These are phyloP conservation scores for Athripsodes cinereus DNA, from an alignment of 2,888 invertebrate species.

Conservation along the genomic window DNA sequence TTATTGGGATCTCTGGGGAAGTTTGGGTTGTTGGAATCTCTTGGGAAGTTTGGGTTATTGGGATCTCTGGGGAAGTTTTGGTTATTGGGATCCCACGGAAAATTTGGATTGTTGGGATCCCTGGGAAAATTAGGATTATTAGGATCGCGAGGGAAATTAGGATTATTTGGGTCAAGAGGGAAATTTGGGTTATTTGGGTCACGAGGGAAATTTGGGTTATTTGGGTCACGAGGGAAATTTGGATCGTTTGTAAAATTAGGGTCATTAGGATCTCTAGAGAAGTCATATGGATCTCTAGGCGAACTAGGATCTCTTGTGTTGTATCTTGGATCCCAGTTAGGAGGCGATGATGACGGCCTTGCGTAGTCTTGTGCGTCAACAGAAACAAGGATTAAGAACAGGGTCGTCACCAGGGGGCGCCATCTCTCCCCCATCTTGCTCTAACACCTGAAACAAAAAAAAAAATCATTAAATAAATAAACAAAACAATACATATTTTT, in stretches of 20 bases:
- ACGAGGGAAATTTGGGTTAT: conserved; percentile 17
- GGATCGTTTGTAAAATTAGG: background rate
- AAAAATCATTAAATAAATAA: background rate
- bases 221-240: conserved; percentile 15
- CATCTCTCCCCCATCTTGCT: conserved; percentile 15
- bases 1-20: conserved; percentile 18
- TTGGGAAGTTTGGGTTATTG: conserved; percentile 17
- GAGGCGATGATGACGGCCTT: conserved; percentile 7
- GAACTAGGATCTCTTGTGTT: background rate
- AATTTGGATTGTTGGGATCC: conserved; percentile 12
- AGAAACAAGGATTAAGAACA: conserved; percentile 3
- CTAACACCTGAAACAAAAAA: background rate
- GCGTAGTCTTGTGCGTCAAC: conserved; percentile 10
- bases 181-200: conserved; percentile 20
- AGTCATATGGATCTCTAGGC: background rate
- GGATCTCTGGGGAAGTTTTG: conserved; percentile 16
- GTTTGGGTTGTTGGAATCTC: conserved; percentile 17
- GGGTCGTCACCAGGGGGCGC: conserved; percentile 7
- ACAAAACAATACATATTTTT: too few relatives aligned
- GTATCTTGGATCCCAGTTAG: conserved; percentile 9
- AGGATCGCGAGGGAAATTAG: conserved; percentile 11
- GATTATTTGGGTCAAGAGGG: conserved; percentile 14
- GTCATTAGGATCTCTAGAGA: background rate
- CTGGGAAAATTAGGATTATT: conserved; percentile 10
- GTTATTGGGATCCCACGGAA: conserved; percentile 15